A percentile compares a stretch with the other conserved stretches of the same genome.
These are phyloP conservation scores for Nerophis ophidion DNA, from an alignment of 2,113 vertebrate genomes.

Conservation along the genomic window DNA sequence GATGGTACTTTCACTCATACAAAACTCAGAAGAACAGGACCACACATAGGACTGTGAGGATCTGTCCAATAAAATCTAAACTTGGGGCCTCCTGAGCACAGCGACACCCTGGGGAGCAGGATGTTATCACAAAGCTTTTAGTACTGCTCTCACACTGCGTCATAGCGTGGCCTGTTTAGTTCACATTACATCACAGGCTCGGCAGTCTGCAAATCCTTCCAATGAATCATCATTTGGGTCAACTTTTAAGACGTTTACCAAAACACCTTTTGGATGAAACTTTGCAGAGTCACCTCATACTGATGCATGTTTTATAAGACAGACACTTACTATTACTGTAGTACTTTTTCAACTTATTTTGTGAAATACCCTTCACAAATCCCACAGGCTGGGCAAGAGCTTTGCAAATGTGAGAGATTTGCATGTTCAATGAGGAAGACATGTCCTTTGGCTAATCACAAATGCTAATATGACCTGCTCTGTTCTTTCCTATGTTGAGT, in stretches of 20 bases:
- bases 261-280: slow-evolving; percentile 50
- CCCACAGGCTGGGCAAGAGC: slow-evolving; percentile 33
- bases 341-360: slow-evolving; percentile 5
- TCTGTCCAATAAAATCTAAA: slow-evolving; percentile 40
- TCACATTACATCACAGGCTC: slow-evolving; percentile 60
- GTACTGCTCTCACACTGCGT: slow-evolving; percentile 36
- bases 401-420: slow-evolving; percentile 47
- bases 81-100: slow-evolving; percentile 21
- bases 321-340: slow-evolving; percentile 25
- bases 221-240: slow-evolving; percentile 49
- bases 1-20: slow-evolving; percentile 1
- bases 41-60: slow-evolving; percentile 10
- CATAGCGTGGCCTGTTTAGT: slow-evolving; percentile 41
- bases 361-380: slow-evolving; percentile 29
- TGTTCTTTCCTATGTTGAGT: slow-evolving; percentile 48
- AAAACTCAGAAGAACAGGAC: slow-evolving; percentile 3
- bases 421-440: slow-evolving; percentile 52
- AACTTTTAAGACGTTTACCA: slow-evolving; percentile 42
- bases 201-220: slow-evolving; percentile 50
- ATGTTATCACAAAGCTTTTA: slow-evolving; percentile 47
- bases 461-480: slow-evolving; percentile 64
- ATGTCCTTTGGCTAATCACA: slow-evolving; percentile 61
- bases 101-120: slow-evolving; percentile 29
- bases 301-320: slow-evolving; percentile 5
- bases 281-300: slow-evolving; percentile 27